These are phyloP conservation scores for Corythoichthys intestinalis DNA, from an alignment of 2,113 vertebrate species.

Conservation along the genomic window DNA sequence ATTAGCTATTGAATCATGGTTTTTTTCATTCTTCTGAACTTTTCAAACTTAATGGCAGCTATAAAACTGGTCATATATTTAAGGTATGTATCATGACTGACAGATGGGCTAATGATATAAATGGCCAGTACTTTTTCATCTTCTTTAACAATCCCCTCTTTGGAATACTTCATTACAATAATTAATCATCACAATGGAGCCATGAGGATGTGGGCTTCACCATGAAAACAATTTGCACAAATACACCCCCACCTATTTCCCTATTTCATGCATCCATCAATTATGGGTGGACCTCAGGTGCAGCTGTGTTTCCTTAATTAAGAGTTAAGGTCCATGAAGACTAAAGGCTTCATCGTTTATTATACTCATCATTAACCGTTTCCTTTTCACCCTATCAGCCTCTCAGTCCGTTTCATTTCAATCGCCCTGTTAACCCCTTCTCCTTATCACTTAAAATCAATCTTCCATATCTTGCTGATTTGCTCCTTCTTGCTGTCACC, in stretches of 20 bases:
- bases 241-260: conserved; percentile 21
- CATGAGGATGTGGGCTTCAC: conserved; percentile 48
- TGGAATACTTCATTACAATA: conserved; percentile 52
- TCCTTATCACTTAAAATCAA: conserved; percentile 33
- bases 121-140: conserved; percentile 2
- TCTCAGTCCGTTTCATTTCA: conserved; percentile 43
- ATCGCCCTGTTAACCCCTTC: conserved; percentile 44
- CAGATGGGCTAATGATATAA: background rate
- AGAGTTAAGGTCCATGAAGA: conserved; percentile 52
- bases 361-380: conserved; percentile 54
- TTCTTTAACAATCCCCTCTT: conserved; percentile 16
- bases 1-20: background rate
- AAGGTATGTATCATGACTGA: background rate
- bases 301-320: conserved; percentile 59
- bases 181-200: conserved; percentile 51
- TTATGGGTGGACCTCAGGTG: conserved; percentile 59
- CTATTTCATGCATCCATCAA: conserved; percentile 30
- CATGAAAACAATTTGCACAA: conserved; percentile 47
- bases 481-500: conserved; percentile 35
- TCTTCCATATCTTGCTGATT: conserved; percentile 24
- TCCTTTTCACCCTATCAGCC: conserved; percentile 35
- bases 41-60: background rate
- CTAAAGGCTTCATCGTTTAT: conserved; percentile 49
- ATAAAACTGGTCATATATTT: background rate
- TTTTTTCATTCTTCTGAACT: background rate